These are phyloP conservation scores for Seriola quinqueradiata DNA, from an alignment of 2,113 vertebrate species.

Conservation along the genomic window DNA sequence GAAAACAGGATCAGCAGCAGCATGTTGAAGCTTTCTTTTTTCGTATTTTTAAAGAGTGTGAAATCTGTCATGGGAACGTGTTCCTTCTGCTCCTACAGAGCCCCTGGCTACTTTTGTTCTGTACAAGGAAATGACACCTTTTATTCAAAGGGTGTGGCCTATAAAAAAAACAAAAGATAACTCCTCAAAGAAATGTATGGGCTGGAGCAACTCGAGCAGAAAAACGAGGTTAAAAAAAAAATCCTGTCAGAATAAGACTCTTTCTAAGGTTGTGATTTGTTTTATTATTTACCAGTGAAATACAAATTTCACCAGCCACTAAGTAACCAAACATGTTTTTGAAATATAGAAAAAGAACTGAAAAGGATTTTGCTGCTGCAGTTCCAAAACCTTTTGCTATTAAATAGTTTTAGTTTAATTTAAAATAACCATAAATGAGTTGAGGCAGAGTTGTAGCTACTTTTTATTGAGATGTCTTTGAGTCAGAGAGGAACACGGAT, in stretches of 20 bases:
- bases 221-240: not conserved
- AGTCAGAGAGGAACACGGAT: not conserved
- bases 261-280: not conserved
- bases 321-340: not conserved
- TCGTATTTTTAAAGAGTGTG: not conserved
- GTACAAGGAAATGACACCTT: not conserved
- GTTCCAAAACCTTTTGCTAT: not conserved
- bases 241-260: not conserved
- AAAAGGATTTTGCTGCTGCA: not conserved
- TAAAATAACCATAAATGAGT: not conserved
- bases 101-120: conserved; percentile 8
- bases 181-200: not conserved
- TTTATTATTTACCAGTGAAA: not conserved
- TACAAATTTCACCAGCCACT: not conserved
- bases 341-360: not conserved
- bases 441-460: not conserved
- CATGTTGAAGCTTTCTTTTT: conserved; percentile 50
- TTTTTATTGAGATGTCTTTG: not conserved
- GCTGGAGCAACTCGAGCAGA: no score
- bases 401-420: not conserved
- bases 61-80: not conserved
- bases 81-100: not conserved
- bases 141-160: conserved; percentile 21
- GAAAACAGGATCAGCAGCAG: conserved; percentile 58
- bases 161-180: not conserved